A percentile compares a stretch with the other conserved stretches of the same genome.
These are phyloP conservation scores for Climacteris rufus DNA, from an alignment of 2,113 vertebrate genomes.

Conservation along the genomic window DNA sequence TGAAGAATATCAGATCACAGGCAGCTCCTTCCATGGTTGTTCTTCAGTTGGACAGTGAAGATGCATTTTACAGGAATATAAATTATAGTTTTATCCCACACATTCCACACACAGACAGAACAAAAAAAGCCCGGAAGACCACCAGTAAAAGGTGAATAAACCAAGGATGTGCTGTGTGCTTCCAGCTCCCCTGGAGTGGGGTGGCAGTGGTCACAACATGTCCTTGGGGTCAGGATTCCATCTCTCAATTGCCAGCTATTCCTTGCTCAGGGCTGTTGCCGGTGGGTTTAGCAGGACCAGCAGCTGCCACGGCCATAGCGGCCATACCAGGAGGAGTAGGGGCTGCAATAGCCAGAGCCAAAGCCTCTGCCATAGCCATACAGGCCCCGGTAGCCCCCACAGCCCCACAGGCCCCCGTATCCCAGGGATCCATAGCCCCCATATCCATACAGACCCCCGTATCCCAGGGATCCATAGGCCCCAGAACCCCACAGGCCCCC, in stretches of 20 bases:
- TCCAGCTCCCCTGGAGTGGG: neutral
- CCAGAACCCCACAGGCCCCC: neutral
- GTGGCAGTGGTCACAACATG: neutral
- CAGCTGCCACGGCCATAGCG: neutral
- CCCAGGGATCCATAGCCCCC: neutral
- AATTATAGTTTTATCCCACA: neutral
- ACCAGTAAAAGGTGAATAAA: neutral
- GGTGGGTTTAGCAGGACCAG: neutral
- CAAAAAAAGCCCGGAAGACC: neutral
- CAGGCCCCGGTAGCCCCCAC: neutral
- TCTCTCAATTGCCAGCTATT: rapidly evolving
- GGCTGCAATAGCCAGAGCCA: neutral
- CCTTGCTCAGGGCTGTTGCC: neutral
- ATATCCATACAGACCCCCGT: neutral
- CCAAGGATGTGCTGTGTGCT: neutral
- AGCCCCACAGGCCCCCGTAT: neutral
- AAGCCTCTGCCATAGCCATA: neutral
- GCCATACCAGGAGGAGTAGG: neutral
- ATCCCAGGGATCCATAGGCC: neutral
- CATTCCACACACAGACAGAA: neutral
- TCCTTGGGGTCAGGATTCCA: neutral
- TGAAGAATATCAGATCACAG: neutral
- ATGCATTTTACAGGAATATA: neutral
- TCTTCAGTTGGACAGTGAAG: neutral
- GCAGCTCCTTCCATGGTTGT: neutral